Evolutionary conservation across 2,888 invertebrate genomes (phyloP).

Genomic region (Watsonalla cultraria): DNA sequence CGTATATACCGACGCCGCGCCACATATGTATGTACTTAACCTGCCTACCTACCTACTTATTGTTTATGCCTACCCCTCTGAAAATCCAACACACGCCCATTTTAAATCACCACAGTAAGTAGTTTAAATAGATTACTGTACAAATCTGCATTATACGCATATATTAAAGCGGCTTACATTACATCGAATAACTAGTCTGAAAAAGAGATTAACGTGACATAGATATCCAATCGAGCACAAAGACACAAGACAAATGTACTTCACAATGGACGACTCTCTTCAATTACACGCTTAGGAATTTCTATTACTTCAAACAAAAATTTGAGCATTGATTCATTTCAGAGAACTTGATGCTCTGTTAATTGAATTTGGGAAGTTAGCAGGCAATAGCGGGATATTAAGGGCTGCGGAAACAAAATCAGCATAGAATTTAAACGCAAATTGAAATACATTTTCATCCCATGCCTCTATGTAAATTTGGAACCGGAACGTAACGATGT

Average conservation of each 20-base stretch:
- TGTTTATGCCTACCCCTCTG: no score
- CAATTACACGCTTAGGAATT: slow-evolving; percentile 40
- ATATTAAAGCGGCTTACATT: slow-evolving; percentile 5
- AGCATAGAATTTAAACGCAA: slow-evolving; percentile 51
- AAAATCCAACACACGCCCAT: no score
- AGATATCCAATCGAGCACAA: slow-evolving; percentile 42
- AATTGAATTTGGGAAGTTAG: slow-evolving; percentile 14
- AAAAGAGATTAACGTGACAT: slow-evolving; percentile 26
- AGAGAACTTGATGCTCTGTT: background rate
- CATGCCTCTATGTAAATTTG: slow-evolving; percentile 57
- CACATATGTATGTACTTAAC: no score
- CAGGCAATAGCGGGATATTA: slow-evolving; percentile 9
- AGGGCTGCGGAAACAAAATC: slow-evolving; percentile 23
- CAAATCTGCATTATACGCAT: no score
- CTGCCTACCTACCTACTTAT: no score
- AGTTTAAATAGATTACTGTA: background rate
- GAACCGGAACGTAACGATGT: slow-evolving; percentile 54
- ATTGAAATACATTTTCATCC: slow-evolving; percentile 53
- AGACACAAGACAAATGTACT: slow-evolving; percentile 32
- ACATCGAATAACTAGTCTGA: slow-evolving; percentile 16
- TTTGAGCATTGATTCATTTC: background rate
- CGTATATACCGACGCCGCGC: no score
- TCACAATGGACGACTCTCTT: slow-evolving; percentile 33
- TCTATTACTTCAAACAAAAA: slow-evolving; percentile 6
- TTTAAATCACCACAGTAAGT: slow-evolving; percentile 9